Evolutionary conservation across 2,113 vertebrate genomes (phyloP), one percentile per base, ranked within the genome.

Genomic region (Triplophysa dalaica): DNA sequence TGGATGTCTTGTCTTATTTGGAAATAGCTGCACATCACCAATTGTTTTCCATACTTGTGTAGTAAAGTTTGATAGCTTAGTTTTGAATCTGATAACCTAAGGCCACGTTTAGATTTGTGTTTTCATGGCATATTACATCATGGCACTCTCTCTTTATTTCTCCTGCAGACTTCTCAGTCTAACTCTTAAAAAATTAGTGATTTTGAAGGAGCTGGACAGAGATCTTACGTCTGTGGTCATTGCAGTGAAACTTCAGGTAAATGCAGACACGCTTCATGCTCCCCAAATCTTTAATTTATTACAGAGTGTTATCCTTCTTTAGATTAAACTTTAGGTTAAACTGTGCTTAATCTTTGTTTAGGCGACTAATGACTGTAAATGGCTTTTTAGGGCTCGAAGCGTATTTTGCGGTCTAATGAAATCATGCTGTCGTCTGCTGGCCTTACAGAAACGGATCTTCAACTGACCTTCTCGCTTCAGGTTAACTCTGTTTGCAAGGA

Each of bases 221-320:
- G 96, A 97, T 81, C 94, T 97, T 29, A 95, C 93, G 9, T 96
- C 96, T 0, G 96, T 97, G 84, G 95, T 97, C 81, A 96, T 97
- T 6, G 95, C 95, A 0, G 95, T 97, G 86, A 97, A 97, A 85
- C 91, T 97, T 52, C 96, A 97, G 95, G 96, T 96, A 70, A 81
- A 65, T 52, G 16, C 50, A 17, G 0, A 12, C 33, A 8, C 6
- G 33, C 3, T 17, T 50, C 50, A 19, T 70, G 10, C 29, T 29
- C 29, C 17, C n/a, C 8, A 21, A 17, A 1, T 24, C 2, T 12
- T 17, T 4, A 3, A 13, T 41, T 43, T 70, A 6, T 29, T 3
- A 26, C 13, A 13, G 29, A 29, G 4, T 63, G 43, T 43, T 13
- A 9, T 70, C 21, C 43, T 38, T 19, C 10, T 69, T 6, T 14